Base-by-base conservation (phyloP, 2,113 vertebrate species). In the Sander vitreus region DNA sequence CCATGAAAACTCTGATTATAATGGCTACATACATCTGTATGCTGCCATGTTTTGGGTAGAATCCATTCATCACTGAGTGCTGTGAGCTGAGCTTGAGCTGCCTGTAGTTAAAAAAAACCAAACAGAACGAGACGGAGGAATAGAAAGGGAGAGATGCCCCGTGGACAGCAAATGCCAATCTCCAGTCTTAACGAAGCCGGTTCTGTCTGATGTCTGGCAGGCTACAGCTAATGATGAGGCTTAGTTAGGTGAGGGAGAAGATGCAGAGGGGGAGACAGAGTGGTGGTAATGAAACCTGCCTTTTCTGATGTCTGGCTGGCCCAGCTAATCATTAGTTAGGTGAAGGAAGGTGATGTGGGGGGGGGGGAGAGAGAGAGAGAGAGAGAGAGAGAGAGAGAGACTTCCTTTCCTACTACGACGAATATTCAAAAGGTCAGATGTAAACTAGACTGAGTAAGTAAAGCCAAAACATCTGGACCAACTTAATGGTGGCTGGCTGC, bases 151-250 rank as follows among this genome's bases (percentile, higher is more conserved):
- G 60, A 51, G 62, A 80, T 60, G 81, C 23, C 73, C 78, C 11
- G 14, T 69, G 76, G 83, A 91, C 62, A 63, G 85, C 47, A 14
- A 84, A 90, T 45, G 60, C 86, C 76, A 83, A 87, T 87, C 69
- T 83, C 65, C 63, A 9, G 33, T 64, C 74, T 66, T 91, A 91
- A 90, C 77, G 85, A 92, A 80, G 84, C 53, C 2, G 18, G 16
- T 11, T 47, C 53, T 27, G 69, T 88, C 69, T 89, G 88, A 92
- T 84, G 89, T 90, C 78, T 67, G 79, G 76, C 63, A 47, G 83
- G 64, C 60, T 79, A 13, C 59, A 3, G 85, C 86, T 92, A 92
- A 93, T 87, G 86, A 92, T 86, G 70, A 83, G 72, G 73, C 68
- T 90, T 76, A 47, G 84, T 85, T 87, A 83, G 81, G 81, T 70